These are phyloP conservation scores for Cosmopolites sordidus DNA, from an alignment of 2,888 invertebrate species.

Conservation along the genomic window DNA sequence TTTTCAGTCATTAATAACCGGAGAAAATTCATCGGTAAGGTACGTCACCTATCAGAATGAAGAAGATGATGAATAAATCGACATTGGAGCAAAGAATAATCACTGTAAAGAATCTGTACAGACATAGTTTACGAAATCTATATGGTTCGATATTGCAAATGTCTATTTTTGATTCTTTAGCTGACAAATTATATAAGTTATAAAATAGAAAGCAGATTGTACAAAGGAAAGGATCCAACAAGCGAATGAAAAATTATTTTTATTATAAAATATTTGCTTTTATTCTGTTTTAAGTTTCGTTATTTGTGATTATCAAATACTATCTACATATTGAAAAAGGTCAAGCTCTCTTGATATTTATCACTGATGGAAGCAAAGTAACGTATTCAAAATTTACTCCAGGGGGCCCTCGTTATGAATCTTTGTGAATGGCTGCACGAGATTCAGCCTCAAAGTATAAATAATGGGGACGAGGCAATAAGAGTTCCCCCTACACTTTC, in stretches of 20 bases:
- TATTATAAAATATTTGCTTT: background rate
- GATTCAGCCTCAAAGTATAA: slow-evolving; percentile 45
- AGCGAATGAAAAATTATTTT: background rate
- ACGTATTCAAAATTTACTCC: slow-evolving; percentile 26
- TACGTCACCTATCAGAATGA: slow-evolving; percentile 95
- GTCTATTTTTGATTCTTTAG: background rate
- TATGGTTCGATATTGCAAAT: background rate
- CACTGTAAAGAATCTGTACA: slow-evolving; percentile 28
- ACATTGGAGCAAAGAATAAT: background rate
- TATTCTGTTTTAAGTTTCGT: background rate
- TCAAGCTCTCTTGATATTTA: slow-evolving; percentile 27
- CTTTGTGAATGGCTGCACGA: slow-evolving; percentile 64
- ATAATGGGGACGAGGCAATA: slow-evolving; percentile 50
- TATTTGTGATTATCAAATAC: background rate
- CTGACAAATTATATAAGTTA: background rate
- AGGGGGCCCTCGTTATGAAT: slow-evolving; percentile 49
- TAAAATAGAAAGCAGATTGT: background rate
- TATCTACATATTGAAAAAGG: slow-evolving; percentile 14
- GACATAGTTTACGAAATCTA: slow-evolving; percentile 2
- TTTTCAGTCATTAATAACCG: slow-evolving; percentile 77
- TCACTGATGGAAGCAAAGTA: slow-evolving; percentile 19
- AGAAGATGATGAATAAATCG: slow-evolving; percentile 66
- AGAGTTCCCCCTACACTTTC: slow-evolving; percentile 40
- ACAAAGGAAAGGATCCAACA: background rate
- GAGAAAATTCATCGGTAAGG: slow-evolving; percentile 88